phyloP scores from a whole-genome alignment of 2,888 invertebrate genomes.

The Ephialtes manifestator region DNA sequence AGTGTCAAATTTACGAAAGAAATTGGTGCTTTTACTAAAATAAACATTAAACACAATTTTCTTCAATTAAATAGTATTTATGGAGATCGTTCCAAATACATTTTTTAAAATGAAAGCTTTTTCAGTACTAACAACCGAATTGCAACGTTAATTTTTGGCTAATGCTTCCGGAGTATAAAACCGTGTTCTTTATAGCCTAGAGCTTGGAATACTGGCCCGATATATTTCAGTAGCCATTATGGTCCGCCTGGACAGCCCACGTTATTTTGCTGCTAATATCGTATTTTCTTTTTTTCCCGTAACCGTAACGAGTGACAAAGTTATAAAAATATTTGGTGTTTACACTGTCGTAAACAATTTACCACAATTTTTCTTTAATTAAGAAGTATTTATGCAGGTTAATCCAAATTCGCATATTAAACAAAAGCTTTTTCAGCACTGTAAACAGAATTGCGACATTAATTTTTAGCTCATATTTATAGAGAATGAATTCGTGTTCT shows the following conservation, averaged over 20 bases:
- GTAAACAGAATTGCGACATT: too few relatives aligned
- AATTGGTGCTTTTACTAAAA: not conserved
- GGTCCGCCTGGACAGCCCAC: slow-evolving; percentile 30
- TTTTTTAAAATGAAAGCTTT: not conserved
- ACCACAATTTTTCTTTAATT: too few relatives aligned
- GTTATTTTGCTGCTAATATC: slow-evolving; percentile 34
- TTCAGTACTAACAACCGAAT: not conserved
- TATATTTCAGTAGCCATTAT: slow-evolving; percentile 39
- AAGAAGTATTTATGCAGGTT: too few relatives aligned
- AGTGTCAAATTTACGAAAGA: not conserved
- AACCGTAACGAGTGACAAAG: too few relatives aligned
- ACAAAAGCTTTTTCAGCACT: too few relatives aligned
- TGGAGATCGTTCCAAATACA: not conserved
- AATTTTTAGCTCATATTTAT: too few relatives aligned
- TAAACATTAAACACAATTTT: too few relatives aligned
- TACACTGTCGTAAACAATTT: too few relatives aligned
- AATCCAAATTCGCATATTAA: too few relatives aligned
- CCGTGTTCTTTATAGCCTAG: slow-evolving; percentile 13
- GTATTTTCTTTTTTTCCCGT: slow-evolving; percentile 8
- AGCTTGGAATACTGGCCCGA: slow-evolving; percentile 20
- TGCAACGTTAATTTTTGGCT: not conserved
- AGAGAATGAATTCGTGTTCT: slow-evolving; percentile 9
- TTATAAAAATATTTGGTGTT: too few relatives aligned
- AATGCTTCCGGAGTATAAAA: slow-evolving; percentile 2
- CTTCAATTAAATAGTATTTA: not conserved